These are phyloP conservation scores for Nephrotoma guestfalica DNA, from an alignment of 2,888 invertebrate species.

Conservation along the genomic window DNA sequence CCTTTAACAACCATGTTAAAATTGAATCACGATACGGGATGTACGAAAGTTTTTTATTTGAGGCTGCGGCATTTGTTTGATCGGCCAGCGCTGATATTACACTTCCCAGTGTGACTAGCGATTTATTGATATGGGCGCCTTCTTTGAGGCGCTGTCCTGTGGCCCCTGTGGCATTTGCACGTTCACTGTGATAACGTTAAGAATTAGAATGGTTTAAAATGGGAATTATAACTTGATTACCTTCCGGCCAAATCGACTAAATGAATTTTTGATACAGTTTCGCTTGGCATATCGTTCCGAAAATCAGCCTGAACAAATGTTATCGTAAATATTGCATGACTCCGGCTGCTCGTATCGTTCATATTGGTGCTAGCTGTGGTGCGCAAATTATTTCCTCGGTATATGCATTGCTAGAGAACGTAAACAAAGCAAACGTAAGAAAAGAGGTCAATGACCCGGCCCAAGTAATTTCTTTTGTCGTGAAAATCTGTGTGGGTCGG, in stretches of 20 bases:
- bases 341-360: conserved; percentile 84
- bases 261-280: conserved; percentile 81
- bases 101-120: conserved; percentile 72
- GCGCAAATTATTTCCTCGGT: conserved; percentile 64
- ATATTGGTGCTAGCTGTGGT: conserved; percentile 83
- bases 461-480: background rate
- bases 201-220: background rate
- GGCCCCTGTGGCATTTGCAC: conserved; percentile 79
- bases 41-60: conserved; percentile 42
- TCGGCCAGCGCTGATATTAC: conserved; percentile 79
- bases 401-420: conserved; percentile 51
- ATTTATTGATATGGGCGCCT: conserved; percentile 84
- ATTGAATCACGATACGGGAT: conserved; percentile 82
- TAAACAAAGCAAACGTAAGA: background rate
- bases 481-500: background rate
- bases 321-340: conserved; percentile 84
- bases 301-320: conserved; percentile 80
- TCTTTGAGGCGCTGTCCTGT: conserved; percentile 82
- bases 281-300: conserved; percentile 75
- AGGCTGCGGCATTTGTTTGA: conserved; percentile 37
- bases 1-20: conserved; percentile 76
- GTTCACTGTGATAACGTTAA: conserved; percentile 42
- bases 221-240: conserved; percentile 29
- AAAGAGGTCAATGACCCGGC: background rate
- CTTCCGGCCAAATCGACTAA: conserved; percentile 80